Base-by-base conservation (phyloP, 2,797 vertebrate species). In the Tapera naevia region DNA sequence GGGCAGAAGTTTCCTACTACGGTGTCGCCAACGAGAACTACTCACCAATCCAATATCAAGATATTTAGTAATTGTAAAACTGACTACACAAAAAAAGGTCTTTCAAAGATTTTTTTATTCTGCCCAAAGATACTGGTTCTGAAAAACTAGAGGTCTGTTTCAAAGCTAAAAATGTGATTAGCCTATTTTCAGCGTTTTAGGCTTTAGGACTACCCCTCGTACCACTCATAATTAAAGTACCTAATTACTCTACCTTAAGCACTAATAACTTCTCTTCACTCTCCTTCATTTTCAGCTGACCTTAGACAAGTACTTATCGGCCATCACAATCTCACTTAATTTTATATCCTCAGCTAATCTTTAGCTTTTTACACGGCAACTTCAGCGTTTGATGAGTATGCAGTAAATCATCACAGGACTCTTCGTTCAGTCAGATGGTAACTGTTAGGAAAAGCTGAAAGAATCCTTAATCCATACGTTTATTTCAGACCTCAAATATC, bases 361-460 rank as follows among this genome's bases (percentile, higher is more conserved):
- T 86, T 80, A 94, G 79, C 94, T 96, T 75, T 97, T 93, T 89
- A 91, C 91, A 96, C 30, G 90, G 92, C 76, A 96, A 93, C 87
- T 97, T 92, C 66, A 48, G 95, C 91, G 93, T 93, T 81, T 87
- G 95, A 97, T 89, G 89, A 97, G 88, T 70, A 86, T 15, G 43
- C 85, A 94, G 93, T 95, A 96, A 97, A 97, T 95, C 97, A 96
- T 93, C 90, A 37, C 71, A 91, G 81, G 74, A 71, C 86, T 96
- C 88, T 57, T 80, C 85, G 51, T 79, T 95, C 92, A 95, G 83
- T 96, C 97, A 98, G 91, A 96, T 95, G 95, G 97, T 92, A 97
- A 86, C 91, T 89, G 89, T 97, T 96, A 97, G 90, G 93, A 91
- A 95, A 97, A 97, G 95, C 70, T 96, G 93, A 97, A 97, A 95